Conservation (phyloP, 2,113 vertebrate species). For the Bombycilla garrulus region DNA sequence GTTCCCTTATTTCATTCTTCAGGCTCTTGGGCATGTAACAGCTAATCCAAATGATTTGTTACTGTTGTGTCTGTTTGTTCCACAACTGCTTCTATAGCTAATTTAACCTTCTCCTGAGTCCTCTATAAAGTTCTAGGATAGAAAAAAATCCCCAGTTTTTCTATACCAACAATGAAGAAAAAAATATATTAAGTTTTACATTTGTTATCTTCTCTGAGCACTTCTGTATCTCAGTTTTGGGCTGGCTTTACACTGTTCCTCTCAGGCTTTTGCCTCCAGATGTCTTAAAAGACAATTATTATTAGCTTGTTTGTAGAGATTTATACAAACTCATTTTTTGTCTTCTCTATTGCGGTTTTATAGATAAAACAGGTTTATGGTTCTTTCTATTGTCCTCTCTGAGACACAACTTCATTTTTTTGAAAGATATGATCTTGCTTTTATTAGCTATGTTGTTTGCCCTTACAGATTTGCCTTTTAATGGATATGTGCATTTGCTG, state of each 20-base stretch:
- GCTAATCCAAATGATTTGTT: neutral
- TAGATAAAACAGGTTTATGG: neutral
- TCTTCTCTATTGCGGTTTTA: neutral
- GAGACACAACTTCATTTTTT: neutral
- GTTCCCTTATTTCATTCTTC: slow-evolving; percentile 12
- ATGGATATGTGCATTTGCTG: neutral
- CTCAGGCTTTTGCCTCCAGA: neutral
- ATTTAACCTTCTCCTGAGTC: neutral
- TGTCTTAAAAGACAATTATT: neutral
- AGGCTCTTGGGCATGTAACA: slow-evolving; percentile 3
- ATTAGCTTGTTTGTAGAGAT: slow-evolving; percentile 6
- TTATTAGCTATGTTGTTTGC: neutral
- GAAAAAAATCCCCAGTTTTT: neutral
- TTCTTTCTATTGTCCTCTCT: neutral
- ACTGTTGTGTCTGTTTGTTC: neutral
- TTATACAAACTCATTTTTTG: neutral
- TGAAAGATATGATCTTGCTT: neutral
- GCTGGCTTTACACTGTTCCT: neutral
- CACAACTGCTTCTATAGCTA: neutral
- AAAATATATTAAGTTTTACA: neutral
- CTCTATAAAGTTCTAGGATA: neutral
- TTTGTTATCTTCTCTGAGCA: neutral
- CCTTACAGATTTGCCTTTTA: neutral
- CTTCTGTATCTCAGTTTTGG: neutral
- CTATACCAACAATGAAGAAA: neutral